phyloP scores from a whole-genome alignment of 2,888 invertebrate genomes.

The Eupithecia exiguata region DNA sequence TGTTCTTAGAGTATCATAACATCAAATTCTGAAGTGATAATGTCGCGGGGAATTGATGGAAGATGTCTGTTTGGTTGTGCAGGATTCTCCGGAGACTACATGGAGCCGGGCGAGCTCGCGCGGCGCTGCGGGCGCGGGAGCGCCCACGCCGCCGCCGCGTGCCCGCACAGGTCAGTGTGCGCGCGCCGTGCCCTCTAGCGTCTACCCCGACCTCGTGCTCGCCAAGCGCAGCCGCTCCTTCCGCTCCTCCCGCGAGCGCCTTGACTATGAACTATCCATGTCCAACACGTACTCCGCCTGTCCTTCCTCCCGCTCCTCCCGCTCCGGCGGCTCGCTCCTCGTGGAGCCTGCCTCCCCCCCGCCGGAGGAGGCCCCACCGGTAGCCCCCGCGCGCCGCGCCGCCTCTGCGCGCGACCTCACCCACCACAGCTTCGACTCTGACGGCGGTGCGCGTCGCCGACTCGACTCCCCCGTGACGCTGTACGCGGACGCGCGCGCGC shows the following conservation, averaged over 20 bases:
- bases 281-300: constrained; percentile 83
- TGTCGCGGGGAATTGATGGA: neutral
- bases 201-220: constrained; percentile 76
- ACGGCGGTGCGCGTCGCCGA: constrained; percentile 85
- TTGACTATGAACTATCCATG: constrained; percentile 84
- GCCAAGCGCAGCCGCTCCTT: constrained; percentile 77
- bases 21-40: neutral
- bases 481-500: constrained; percentile 74
- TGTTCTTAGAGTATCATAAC: neutral
- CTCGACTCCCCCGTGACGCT: constrained; percentile 64
- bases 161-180: constrained; percentile 57
- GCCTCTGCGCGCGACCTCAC: constrained; percentile 92
- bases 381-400: constrained; percentile 82
- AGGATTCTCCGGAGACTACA: constrained; percentile 83
- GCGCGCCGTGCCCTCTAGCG: constrained; percentile 78
- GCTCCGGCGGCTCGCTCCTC: constrained; percentile 64
- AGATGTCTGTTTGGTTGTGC: constrained; percentile 17
- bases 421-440: constrained; percentile 89
- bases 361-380: constrained; percentile 44
- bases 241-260: constrained; percentile 75
- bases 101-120: constrained; percentile 77
- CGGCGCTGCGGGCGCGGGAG: constrained; percentile 76
- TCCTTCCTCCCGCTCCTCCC: constrained; percentile 71
- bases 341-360: constrained; percentile 56
- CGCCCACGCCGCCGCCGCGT: constrained; percentile 81